Conservation (phyloP, 2,113 vertebrate genomes). For the Trichomycterus rosablanca region DNA sequence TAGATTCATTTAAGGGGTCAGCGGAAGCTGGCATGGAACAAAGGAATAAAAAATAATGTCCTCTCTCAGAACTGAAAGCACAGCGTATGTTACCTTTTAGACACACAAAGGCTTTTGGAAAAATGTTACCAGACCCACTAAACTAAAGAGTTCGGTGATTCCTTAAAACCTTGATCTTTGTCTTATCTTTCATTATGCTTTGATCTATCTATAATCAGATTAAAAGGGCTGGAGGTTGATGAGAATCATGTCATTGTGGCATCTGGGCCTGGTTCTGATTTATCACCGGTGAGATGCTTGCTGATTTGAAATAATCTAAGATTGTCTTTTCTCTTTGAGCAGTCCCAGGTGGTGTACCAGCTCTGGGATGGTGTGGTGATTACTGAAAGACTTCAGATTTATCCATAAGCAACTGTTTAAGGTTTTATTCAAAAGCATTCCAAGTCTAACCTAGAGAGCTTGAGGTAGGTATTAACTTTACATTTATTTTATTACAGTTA, state of each 20-base stretch:
- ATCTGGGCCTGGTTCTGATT: constrained; percentile 76
- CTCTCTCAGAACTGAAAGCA: no score
- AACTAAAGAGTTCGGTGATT: constrained; percentile 14
- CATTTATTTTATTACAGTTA: no score
- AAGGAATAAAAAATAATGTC: no score
- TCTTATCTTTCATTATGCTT: constrained; percentile 25
- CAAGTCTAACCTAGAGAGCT: no score
- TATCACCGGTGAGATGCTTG: constrained; percentile 70
- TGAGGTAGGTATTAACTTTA: no score
- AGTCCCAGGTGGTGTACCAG: constrained; percentile 58
- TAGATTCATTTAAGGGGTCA: constrained; percentile 11
- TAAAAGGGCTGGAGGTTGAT: constrained; percentile 70
- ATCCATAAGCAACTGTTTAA: no score
- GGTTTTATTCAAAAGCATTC: no score
- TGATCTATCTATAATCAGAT: constrained; percentile 70
- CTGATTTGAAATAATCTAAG: constrained; percentile 69
- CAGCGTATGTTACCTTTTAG: constrained; percentile 1
- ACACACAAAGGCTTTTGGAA: neutral
- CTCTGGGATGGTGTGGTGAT: constrained; percentile 40
- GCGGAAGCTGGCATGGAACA: neutral
- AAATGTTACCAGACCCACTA: constrained; percentile 22
- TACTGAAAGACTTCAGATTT: constrained; percentile 8
- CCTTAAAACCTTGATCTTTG: constrained; percentile 30
- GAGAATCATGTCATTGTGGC: constrained; percentile 71
- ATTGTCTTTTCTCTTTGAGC: constrained; percentile 60